Percentiles rank a stretch among this genome's conserved stretches.
phyloP scores from a whole-genome alignment of 1,140 invertebrate genomes.

The Macrobrachium nipponense region DNA sequence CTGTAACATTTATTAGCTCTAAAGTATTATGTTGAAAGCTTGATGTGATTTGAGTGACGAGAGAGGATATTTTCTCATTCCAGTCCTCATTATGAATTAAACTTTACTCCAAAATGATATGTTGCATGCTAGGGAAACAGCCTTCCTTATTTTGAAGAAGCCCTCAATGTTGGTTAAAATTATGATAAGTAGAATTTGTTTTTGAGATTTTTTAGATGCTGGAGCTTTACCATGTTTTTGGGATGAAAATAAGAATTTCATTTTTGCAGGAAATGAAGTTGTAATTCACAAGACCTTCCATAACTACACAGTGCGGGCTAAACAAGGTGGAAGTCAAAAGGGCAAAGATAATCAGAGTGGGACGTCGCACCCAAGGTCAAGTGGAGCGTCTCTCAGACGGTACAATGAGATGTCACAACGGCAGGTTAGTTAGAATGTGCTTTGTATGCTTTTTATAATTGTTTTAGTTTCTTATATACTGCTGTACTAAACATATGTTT shows the following conservation, averaged over 20 bases:
- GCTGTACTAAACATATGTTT: too few species aligned
- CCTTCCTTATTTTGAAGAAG: background rate
- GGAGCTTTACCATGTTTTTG: background rate
- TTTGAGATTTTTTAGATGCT: too few species aligned
- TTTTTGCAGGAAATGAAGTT: conserved; percentile 70
- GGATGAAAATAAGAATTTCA: background rate
- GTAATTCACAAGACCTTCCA: conserved; percentile 89
- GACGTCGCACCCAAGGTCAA: conserved; percentile 78
- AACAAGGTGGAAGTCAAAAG: conserved; percentile 84
- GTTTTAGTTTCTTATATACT: background rate
- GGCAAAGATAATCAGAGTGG: conserved; percentile 77
- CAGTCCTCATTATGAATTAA: too few species aligned
- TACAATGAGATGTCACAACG: conserved; percentile 81
- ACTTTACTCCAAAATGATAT: too few species aligned
- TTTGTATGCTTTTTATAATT: background rate
- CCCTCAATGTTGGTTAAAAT: background rate
- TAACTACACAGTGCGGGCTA: conserved; percentile 85
- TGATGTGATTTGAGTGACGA: too few species aligned
- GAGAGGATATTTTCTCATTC: too few species aligned
- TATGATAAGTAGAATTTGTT: background rate
- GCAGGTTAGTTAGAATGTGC: conserved; percentile 70
- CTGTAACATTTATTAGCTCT: too few species aligned
- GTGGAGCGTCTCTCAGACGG: conserved; percentile 82
- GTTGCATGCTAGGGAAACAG: too few species aligned
- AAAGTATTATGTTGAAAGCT: too few species aligned